These are phyloP conservation scores for Hypolimnas misippus DNA, from an alignment of 2,888 invertebrate genomes.

Conservation along the genomic window DNA sequence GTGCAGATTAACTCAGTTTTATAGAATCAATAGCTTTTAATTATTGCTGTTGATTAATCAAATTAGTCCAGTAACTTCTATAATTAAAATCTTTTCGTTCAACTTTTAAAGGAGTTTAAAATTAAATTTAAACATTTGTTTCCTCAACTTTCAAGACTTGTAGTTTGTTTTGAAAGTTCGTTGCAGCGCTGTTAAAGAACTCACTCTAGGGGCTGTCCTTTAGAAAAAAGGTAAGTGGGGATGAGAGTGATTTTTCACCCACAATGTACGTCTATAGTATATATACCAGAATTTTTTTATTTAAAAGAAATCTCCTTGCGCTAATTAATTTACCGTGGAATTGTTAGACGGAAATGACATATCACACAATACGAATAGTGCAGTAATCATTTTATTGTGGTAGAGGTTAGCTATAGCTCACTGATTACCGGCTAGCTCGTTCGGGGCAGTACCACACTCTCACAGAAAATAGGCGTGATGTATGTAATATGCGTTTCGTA, in stretches of 20 bases:
- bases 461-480: too few relatives aligned
- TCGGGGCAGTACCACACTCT: too few relatives aligned
- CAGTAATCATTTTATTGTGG: too few relatives aligned
- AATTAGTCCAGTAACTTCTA: neutral
- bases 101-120: conserved; percentile 11
- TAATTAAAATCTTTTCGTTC: conserved; percentile 26
- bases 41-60: conserved; percentile 4
- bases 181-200: neutral
- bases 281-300: too few relatives aligned
- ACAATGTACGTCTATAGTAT: too few relatives aligned
- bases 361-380: too few relatives aligned
- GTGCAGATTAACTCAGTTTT: neutral
- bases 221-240: neutral
- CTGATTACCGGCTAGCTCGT: too few relatives aligned
- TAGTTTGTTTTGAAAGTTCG: conserved; percentile 10
- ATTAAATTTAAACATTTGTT: conserved; percentile 10
- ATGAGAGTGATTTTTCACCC: neutral
- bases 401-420: too few relatives aligned
- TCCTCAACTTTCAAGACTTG: neutral
- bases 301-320: too few relatives aligned
- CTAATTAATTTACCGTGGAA: too few relatives aligned
- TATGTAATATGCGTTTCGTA: too few relatives aligned
- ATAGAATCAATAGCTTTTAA: neutral
- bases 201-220: neutral
- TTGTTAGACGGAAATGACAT: too few relatives aligned